These are phyloP conservation scores for Trichogramma dendrolimi DNA, from an alignment of 2,888 invertebrate species.

Conservation along the genomic window DNA sequence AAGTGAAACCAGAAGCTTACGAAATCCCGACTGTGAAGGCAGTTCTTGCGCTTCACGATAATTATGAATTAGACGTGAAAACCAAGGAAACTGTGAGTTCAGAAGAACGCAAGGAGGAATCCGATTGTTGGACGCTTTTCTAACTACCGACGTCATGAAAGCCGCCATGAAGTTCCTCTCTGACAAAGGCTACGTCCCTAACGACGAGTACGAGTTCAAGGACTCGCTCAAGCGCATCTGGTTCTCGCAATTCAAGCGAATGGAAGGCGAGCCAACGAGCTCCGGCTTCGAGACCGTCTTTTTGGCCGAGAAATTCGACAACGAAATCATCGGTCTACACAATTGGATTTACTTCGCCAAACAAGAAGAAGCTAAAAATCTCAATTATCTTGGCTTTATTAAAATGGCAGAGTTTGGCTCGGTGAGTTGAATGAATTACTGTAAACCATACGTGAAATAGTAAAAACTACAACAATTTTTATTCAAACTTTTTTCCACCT, in stretches of 20 bases:
- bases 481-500: constrained; percentile 8
- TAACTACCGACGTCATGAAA: constrained; percentile 73
- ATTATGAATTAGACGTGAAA: constrained; percentile 73
- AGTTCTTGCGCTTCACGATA: constrained; percentile 69
- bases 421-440: constrained; percentile 55
- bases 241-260: constrained; percentile 79
- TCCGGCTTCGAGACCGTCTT: constrained; percentile 92
- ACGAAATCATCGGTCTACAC: constrained; percentile 73
- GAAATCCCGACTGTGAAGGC: constrained; percentile 72
- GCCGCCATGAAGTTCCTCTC: constrained; percentile 65
- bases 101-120: constrained; percentile 72
- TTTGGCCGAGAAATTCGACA: constrained; percentile 73
- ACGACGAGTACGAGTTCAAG: constrained; percentile 59
- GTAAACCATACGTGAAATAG: neutral
- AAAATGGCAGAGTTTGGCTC: constrained; percentile 66
- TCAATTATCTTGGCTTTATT: constrained; percentile 80
- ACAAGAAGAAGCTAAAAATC: constrained; percentile 68
- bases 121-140: constrained; percentile 71
- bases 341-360: constrained; percentile 84
- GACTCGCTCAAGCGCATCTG: constrained; percentile 70
- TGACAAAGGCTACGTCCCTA: constrained; percentile 55
- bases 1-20: constrained; percentile 62
- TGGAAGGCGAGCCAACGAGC: constrained; percentile 74
- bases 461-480: neutral
- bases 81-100: constrained; percentile 71